Base-by-base conservation (phyloP, 2,888 invertebrate species). In the Eustalomyia histrio region DNA sequence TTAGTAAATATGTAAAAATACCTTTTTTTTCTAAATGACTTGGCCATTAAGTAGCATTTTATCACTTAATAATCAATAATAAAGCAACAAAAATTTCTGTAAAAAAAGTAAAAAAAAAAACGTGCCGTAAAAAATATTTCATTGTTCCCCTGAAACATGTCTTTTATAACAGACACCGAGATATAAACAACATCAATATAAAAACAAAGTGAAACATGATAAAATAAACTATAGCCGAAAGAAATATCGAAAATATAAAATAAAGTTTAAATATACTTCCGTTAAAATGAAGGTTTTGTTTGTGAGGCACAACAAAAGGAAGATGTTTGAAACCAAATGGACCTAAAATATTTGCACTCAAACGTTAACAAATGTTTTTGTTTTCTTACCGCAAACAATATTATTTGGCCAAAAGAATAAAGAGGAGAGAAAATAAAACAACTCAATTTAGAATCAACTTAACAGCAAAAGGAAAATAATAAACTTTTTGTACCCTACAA, bases 21-120 rank as follows among this genome's bases (percentile, higher is more conserved):
- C 43, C 9, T 47, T 39, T 39, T 58, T 47, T 63, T 21, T 39
- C 29, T 63, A 55, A 63, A 72, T 63, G 17, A 47, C 43, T 72
- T 74, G 64, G 24, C 52, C 65, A 74, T 65, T 64, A 58, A 65
- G 58, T 60, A 58, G 18, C 14, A 74, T 74, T 65, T 74, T 65
- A 74, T 74, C 73, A 74, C 65, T 65, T 74, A 65, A 65, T 74
- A 74, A 65, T 74, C 73, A 74, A 74, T 65, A 65, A 58, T 64
- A 47, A 35, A 29, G 14, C 33, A 33, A 24, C 21, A 63, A 24
- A 24, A 50, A 50, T 17, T 24, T 1, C 9, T 24, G 14, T 29
- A 68, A 57, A 33, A 47, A 16, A 58, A 4, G 8, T 17, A 50
- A 10, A 39, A 12, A 35, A 29, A 52, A 50, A 29, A 14, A 47